Base-by-base conservation (phyloP, 2,888 invertebrate genomes). In the Ormyrus rosae region DNA sequence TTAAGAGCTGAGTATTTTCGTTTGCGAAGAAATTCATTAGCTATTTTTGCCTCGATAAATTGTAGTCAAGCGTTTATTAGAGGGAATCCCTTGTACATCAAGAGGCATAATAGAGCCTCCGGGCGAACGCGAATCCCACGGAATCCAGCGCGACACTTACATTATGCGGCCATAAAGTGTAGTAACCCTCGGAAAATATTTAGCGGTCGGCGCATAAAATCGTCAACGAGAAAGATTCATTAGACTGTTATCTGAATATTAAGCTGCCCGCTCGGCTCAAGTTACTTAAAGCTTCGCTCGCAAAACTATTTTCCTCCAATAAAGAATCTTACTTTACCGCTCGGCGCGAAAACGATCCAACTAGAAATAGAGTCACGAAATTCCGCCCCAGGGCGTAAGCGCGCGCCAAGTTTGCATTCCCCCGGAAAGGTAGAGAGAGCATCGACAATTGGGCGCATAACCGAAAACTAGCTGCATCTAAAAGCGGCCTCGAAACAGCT, bases 91-190 rank as follows among this genome's bases (percentile, higher is more conserved):
- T 11, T 50, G n/a, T 11, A 56, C 9, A 56, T 56, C 56, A 56
- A 56, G n/a, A 6, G 11, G n/a, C n/a, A 11, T 6, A 56, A 56
- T n/a, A n/a, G 11, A 56, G n/a, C 2, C 56, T 56, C 11, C n/a
- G 1, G 11, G 11, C n/a, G 48, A 9, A 56, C n/a, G 56, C 56
- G 56, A 10, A 11, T 56, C 56, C 56, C 56, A n/a, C 56, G 6
- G 56, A 56, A n/a, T 10, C n/a, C n/a, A n/a, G n/a, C 56, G n/a
- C 56, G 56, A 56, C 56, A 56, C 56, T 56, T 56, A n/a, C 56
- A 56, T 56, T 56, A 56, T n/a, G 56, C 56, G 6, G n/a, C 10
- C 19, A 19, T 19, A 19, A 19, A 19, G 19, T 19, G 19, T 19
- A 19, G 19, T 19, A 2, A 19, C 19, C 19, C 19, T 19, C 19